Evolutionary conservation across 2,797 vertebrate genomes (phyloP).

Genomic region (Salmo trutta): DNA sequence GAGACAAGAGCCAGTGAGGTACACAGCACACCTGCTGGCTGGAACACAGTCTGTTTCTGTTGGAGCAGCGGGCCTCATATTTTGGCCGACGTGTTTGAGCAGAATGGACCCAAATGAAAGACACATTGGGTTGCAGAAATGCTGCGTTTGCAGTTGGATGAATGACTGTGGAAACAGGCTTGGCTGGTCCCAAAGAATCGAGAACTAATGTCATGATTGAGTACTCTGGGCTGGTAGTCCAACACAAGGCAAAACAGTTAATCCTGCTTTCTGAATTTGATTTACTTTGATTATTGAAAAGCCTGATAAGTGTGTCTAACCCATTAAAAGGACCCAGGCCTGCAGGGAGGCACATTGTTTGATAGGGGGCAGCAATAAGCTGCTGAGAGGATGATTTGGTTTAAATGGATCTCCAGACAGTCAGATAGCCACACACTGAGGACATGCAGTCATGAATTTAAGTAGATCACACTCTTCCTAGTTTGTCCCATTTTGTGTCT

Average conservation of each 20-base stretch:
- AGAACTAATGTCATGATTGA: slow-evolving; percentile 49
- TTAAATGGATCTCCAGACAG: slow-evolving; percentile 34
- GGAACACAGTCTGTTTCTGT: background rate
- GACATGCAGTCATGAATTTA: slow-evolving; percentile 55
- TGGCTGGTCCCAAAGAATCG: slow-evolving; percentile 45
- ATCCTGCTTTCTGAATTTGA: slow-evolving; percentile 33
- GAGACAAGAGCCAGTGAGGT: background rate
- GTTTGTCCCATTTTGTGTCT: slow-evolving; percentile 53
- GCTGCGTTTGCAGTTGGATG: background rate
- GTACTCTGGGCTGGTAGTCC: background rate
- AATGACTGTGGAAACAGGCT: slow-evolving; percentile 62
- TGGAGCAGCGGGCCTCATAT: background rate
- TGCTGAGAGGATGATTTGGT: slow-evolving; percentile 1
- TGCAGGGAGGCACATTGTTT: slow-evolving; percentile 47
- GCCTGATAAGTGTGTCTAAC: slow-evolving; percentile 45
- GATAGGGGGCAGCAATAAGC: slow-evolving; percentile 76
- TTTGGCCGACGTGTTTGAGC: background rate
- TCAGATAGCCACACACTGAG: slow-evolving; percentile 42
- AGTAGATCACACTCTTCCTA: slow-evolving; percentile 65
- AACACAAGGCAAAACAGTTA: slow-evolving; percentile 18
- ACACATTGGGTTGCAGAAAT: background rate
- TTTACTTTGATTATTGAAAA: slow-evolving; percentile 40
- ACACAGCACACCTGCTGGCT: background rate
- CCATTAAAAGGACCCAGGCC: background rate
- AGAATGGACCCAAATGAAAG: background rate